A percentile compares a stretch with the other conserved stretches of the same genome.
Conservation (phyloP, 2,888 invertebrate species). For the Trimorus sp. region DNA sequence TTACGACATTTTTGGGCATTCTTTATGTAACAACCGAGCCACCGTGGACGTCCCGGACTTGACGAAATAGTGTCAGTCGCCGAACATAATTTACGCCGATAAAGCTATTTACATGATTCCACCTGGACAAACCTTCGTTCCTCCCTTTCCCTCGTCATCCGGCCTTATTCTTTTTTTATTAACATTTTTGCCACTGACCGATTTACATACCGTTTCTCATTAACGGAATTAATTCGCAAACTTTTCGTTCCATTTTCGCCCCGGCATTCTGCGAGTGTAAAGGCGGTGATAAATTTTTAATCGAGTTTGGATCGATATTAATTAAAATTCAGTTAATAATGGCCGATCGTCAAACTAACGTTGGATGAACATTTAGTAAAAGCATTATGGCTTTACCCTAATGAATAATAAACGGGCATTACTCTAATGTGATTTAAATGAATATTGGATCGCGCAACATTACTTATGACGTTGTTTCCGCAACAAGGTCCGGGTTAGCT, state of each 20-base stretch:
- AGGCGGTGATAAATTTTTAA: slow-evolving; percentile 44
- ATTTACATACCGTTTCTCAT: slow-evolving; percentile 22
- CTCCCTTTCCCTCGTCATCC: not conserved
- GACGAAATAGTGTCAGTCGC: slow-evolving; percentile 51
- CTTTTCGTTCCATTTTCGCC: slow-evolving; percentile 25
- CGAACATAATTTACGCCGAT: slow-evolving; percentile 39
- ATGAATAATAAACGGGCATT: slow-evolving; percentile 50
- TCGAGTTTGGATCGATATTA: slow-evolving; percentile 34
- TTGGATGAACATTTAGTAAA: slow-evolving; percentile 42
- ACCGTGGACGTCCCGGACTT: slow-evolving; percentile 31
- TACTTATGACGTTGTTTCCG: slow-evolving; percentile 45
- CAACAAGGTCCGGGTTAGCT: slow-evolving; percentile 26
- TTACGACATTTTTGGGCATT: slow-evolving; percentile 57
- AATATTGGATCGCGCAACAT: slow-evolving; percentile 43
- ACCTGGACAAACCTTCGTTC: not conserved
- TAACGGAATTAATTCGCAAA: slow-evolving; percentile 27
- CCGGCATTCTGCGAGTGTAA: slow-evolving; percentile 14
- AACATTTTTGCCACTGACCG: no score
- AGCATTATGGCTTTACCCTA: slow-evolving; percentile 38
- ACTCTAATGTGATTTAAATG: slow-evolving; percentile 57
- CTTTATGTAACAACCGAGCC: slow-evolving; percentile 47
- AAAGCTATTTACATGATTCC: slow-evolving; percentile 18
- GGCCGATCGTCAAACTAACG: slow-evolving; percentile 42
- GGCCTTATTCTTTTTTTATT: no score
- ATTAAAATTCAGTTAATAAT: slow-evolving; percentile 53